Evolutionary conservation across 2,888 invertebrate genomes (phyloP).

Genomic region (Ptychoptera contaminata): DNA sequence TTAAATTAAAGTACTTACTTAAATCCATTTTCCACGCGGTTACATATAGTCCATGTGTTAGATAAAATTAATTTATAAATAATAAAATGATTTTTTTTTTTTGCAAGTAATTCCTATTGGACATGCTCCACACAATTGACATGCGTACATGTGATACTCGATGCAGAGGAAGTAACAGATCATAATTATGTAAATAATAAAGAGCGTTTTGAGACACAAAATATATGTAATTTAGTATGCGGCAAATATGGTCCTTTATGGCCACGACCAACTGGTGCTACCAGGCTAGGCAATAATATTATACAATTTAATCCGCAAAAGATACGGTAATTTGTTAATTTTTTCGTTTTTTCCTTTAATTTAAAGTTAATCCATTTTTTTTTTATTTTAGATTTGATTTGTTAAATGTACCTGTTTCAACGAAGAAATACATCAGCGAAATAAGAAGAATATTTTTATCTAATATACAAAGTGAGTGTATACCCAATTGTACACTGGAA

Average conservation of each 20-base stretch:
- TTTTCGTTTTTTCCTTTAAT: neutral
- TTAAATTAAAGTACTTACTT: too few relatives aligned
- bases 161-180: neutral
- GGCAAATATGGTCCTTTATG: slow-evolving; percentile 51
- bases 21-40: too few relatives aligned
- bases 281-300: slow-evolving; percentile 26
- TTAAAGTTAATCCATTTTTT: slow-evolving; percentile 1
- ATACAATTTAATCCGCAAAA: slow-evolving; percentile 41
- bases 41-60: too few relatives aligned
- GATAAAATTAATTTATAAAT: too few relatives aligned
- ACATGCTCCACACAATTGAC: too few relatives aligned
- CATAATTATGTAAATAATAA: neutral
- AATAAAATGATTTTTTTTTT: too few relatives aligned
- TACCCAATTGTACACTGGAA: slow-evolving; percentile 32
- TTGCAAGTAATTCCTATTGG: too few relatives aligned
- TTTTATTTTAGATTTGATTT: slow-evolving; percentile 34
- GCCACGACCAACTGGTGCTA: slow-evolving; percentile 47
- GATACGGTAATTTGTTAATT: slow-evolving; percentile 24
- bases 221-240: slow-evolving; percentile 50
- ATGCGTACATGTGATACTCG: too few relatives aligned
- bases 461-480: slow-evolving; percentile 44
- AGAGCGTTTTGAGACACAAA: slow-evolving; percentile 32
- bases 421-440: slow-evolving; percentile 36
- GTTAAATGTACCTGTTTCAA: slow-evolving; percentile 31
- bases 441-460: slow-evolving; percentile 38